Evolutionary conservation across 2,797 vertebrate genomes (phyloP), one percentile per base, ranked within the genome.

Genomic region (Argya squamiceps): DNA sequence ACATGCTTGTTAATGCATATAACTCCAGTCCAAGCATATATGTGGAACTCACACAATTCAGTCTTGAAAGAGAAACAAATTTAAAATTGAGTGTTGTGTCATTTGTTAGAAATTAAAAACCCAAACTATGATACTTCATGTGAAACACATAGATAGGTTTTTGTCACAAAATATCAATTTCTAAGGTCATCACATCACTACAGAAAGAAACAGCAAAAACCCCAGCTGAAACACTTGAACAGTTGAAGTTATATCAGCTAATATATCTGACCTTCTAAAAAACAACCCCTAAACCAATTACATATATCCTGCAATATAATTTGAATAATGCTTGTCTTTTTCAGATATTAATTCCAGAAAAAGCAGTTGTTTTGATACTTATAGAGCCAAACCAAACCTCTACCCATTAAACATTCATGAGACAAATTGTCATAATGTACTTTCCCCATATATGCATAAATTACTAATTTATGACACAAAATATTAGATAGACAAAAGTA

Each of bases 281-380:
- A 49, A 29, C 30, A 11, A 0, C 2, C 5, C 11, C 9, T 22
- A 67, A 47, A 84, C 6, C 12, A 37, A 37, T 11, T 17, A 67
- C 5, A 10, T 46, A n/a, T 9, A 39, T 55, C 37, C 22, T 30
- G 23, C 27, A 63, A 50, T 15, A n/a, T 24, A 82, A 36, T 49
- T 43, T 56, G 10, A 30, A 69, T 39, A 34, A n/a, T 27, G 23
- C 8, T 39, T 30, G 2, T 9, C 3, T 39, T 47, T 77, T 84
- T 34, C 12, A 76, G 65, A 78, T 44, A n/a, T 14, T 29, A 37
- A 44, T 65, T 36, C 69, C 60, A 60, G 34, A 15, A 79, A 82
- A 92, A 88, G 8, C 4, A 20, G 14, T 43, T 68, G 13, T 24
- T 75, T 84, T 18, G 2, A 39, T 60, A 52, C 4, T 47, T 60